A percentile compares a stretch with the other conserved stretches of the same genome.
Evolutionary conservation across 1,140 invertebrate species (phyloP).

Genomic region (Pseudomyrmex pallidus): DNA sequence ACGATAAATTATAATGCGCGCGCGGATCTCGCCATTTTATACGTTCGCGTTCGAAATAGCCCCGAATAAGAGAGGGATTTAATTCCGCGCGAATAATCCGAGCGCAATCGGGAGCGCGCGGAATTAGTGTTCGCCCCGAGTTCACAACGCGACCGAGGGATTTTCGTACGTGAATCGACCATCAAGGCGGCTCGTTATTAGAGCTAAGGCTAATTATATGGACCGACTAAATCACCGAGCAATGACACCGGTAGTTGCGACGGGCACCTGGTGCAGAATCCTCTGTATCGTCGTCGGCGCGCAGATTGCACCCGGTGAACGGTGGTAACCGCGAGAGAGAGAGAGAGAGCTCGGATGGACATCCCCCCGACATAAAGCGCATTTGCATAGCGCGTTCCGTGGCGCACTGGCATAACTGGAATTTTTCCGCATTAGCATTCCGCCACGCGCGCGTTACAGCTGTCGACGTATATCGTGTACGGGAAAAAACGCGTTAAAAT

Average conservation of each 20-base stretch:
- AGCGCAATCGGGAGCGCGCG: neutral
- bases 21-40: neutral
- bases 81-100: constrained; percentile 1
- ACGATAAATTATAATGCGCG: constrained; percentile 28
- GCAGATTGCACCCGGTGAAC: constrained; percentile 24
- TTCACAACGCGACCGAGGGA: too few relatives aligned
- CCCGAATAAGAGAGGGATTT: constrained; percentile 1
- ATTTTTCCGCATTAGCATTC: constrained; percentile 35
- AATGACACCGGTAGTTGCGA: constrained; percentile 27
- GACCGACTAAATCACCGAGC: constrained; percentile 32
- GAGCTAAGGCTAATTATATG: constrained; percentile 32
- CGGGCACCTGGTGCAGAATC: constrained; percentile 33
- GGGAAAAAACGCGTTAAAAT: neutral
- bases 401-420: neutral
- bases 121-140: too few relatives aligned
- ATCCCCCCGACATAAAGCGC: constrained; percentile 12
- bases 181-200: constrained; percentile 17
- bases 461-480: too few relatives aligned
- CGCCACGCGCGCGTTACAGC: neutral
- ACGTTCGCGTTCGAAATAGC: constrained; percentile 1
- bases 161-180: neutral
- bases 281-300: neutral
- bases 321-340: constrained; percentile 3
- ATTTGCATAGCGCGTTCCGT: constrained; percentile 36
- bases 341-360: neutral